Percentiles rank a stretch among this genome's conserved stretches.
Evolutionary conservation across 2,888 invertebrate species (phyloP).

Genomic region (Apodemia zela): DNA sequence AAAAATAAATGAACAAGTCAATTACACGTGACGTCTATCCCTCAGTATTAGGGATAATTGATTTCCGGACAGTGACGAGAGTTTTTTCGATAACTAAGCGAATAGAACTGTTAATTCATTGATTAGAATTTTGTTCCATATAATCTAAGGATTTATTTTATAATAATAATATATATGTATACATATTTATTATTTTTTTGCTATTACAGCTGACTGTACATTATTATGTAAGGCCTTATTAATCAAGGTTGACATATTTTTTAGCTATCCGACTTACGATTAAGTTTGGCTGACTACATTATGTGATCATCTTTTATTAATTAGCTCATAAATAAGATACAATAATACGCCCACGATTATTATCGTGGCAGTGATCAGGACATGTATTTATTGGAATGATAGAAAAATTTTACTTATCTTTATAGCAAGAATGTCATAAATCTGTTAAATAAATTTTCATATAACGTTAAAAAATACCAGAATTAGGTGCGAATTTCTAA

Average conservation of each 20-base stretch:
- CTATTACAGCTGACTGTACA: too few species aligned
- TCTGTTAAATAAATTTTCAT: too few species aligned
- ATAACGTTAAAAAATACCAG: too few species aligned
- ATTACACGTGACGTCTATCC: slow-evolving; percentile 49
- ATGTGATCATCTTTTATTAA: background rate
- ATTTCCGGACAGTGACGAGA: slow-evolving; percentile 55
- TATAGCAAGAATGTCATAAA: background rate
- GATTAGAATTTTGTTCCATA: slow-evolving; percentile 41
- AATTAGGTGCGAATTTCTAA: too few species aligned
- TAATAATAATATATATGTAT: too few species aligned
- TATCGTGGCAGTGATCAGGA: slow-evolving; percentile 21
- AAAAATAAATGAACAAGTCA: slow-evolving; percentile 51
- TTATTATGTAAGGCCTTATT: too few species aligned
- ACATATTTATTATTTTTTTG: too few species aligned
- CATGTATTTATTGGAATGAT: slow-evolving; percentile 17
- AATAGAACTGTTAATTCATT: slow-evolving; percentile 51
- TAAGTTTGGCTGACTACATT: too few species aligned
- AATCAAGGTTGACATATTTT: too few species aligned
- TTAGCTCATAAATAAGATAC: background rate
- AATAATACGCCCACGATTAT: slow-evolving; percentile 16
- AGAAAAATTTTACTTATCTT: slow-evolving; percentile 4
- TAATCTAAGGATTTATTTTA: background rate
- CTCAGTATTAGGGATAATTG: slow-evolving; percentile 49
- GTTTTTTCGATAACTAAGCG: slow-evolving; percentile 50
- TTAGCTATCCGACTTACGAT: too few species aligned